These are phyloP conservation scores for Tachuris rubrigastra DNA, from an alignment of 2,113 vertebrate genomes.

Conservation along the genomic window DNA sequence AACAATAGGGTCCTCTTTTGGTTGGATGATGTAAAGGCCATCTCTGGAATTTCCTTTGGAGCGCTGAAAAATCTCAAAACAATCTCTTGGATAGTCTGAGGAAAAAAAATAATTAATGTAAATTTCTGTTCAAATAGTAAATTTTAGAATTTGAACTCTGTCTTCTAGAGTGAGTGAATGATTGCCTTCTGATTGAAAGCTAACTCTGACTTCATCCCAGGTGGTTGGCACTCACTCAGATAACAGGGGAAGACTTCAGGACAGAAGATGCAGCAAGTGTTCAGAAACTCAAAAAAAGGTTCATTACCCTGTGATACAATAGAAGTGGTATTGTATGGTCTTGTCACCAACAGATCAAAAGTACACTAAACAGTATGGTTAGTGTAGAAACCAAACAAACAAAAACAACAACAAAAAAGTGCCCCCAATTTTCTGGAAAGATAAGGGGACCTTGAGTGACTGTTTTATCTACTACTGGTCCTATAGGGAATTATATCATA, in stretches of 20 bases:
- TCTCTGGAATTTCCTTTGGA: constrained; percentile 77
- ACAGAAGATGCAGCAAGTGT: neutral
- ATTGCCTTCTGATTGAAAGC: neutral
- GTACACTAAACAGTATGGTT: neutral
- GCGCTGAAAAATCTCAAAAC: constrained; percentile 82
- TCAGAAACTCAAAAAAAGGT: neutral
- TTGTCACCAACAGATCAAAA: neutral
- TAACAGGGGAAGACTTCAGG: neutral
- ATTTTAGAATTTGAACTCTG: neutral
- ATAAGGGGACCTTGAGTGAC: neutral
- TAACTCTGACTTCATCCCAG: neutral
- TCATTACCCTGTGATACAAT: neutral
- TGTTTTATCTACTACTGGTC: neutral
- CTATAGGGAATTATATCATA: neutral
- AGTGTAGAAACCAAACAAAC: neutral
- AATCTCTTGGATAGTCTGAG: constrained; percentile 81
- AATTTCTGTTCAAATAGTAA: neutral
- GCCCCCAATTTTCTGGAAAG: neutral
- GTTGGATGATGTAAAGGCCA: constrained; percentile 84
- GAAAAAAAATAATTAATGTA: neutral
- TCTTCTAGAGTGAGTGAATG: neutral
- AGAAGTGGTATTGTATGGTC: neutral
- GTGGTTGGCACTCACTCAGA: neutral
- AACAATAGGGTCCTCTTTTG: constrained; percentile 72
- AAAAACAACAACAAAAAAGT: neutral